Base-by-base conservation (phyloP, 2,113 vertebrate species). In the Castor canadensis region DNA sequence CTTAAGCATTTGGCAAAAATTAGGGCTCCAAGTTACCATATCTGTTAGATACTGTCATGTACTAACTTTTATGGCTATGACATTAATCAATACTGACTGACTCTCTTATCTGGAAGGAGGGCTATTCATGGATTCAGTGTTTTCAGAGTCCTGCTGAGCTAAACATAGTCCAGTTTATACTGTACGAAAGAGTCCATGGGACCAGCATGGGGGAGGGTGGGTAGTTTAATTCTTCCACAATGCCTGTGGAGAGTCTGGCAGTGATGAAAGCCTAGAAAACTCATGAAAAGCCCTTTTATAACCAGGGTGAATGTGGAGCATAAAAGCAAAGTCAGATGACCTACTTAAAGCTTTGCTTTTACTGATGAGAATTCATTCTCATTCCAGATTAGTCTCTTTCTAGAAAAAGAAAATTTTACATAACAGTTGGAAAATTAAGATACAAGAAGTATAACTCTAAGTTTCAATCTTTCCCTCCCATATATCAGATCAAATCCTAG, bases 331-430 rank as follows among this genome's bases (percentile, higher is more conserved):
- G 97, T 97, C 24, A 88, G 97, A 96, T 98, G 98, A 97, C 92
- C 92, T 8, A 88, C 73, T 92, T 97, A 97, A 97, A 97, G 96
- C 90, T 95, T 86, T 97, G 96, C 95, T 97, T 81, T 93, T 95
- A 97, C 97, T 97, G 95, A 96, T 95, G 85, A 94, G 97, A 95
- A 98, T 98, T 97, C 94, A 97, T 96, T 98, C 96, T 98, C 75
- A 98, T 98, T 97, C 97, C 96, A 93, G 94, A 96, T 98, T 85
- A 98, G 91, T 91, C 93, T 96, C 97, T 97, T 88, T 96, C 95
- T 95, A 96, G 96, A 98, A 97, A 97, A 96, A 93, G 62, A 95
- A 97, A 97, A 95, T 52, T 45, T 95, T 91, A 94, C 54, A 87
- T 84, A 94, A 96, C 75, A 54, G 92, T 47, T 85, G 58, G 38